Base-by-base conservation (phyloP, 2,797 vertebrate genomes). In the Megaceryle alcyon region DNA sequence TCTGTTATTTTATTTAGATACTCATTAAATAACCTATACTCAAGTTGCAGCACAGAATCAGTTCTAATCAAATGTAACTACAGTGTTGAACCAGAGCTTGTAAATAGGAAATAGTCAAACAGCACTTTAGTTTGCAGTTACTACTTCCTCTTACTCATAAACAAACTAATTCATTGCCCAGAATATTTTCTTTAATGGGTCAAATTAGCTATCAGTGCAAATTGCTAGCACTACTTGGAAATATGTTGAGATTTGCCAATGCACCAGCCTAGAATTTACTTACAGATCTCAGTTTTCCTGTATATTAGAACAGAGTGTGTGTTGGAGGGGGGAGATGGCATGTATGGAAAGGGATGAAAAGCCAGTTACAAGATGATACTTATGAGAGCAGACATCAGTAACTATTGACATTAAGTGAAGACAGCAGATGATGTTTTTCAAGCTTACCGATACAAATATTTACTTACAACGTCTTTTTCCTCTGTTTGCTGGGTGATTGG, bases 371-470 rank as follows among this genome's bases (percentile, higher is more conserved):
- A 61, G 75, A 33, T 90, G 64, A 92, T 94, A 86, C 70, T 93
- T 85, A 90, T 86, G 78, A 51, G 66, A 90, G 56, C 64, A 43
- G 92, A 96, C 95, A 82, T 93, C 77, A 90, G 88, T 49, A 93
- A 90, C 82, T 88, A 78, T 26, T 95, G 96, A 95, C 77, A 75
- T 94, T 96, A 95, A 96, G 51, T 48, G 44, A 88, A 94, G 86
- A 64, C 66, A 96, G 81, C 95, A 96, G 93, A 92, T 90, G 48
- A 96, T 86, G 80, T 22, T 96, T 90, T 90, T 85, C 88, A 53
- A 77, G 71, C 94, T 96, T 95, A 93, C 93, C 69, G 93, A 94
- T 95, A 96, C 77, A 92, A 94, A 94, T 90, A 79, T 65, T 91
- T 79, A 73, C 92, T 94, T 88, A 69, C 69, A 64, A 49, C 88